Percentiles rank a stretch among this genome's conserved stretches.
Conservation (phyloP, 2,797 vertebrate genomes). For the Cryptoblepharus egeriae region DNA sequence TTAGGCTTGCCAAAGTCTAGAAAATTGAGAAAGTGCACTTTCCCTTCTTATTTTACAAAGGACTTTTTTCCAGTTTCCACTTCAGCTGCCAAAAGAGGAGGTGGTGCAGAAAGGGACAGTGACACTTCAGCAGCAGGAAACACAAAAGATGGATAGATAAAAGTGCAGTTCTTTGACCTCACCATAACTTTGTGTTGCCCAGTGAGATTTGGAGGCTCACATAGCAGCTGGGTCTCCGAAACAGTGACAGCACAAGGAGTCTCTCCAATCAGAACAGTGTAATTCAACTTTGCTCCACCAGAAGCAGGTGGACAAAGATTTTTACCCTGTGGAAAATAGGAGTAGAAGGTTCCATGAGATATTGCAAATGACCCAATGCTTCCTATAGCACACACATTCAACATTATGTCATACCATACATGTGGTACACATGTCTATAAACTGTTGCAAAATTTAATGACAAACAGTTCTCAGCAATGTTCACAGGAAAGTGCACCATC, state of each 20-base stretch:
- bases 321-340: conserved; percentile 84
- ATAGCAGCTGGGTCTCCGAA: conserved; percentile 96
- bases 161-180: conserved; percentile 32
- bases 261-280: conserved; percentile 95
- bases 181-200: conserved; percentile 95
- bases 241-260: conserved; percentile 93
- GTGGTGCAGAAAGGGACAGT: neutral
- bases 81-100: neutral
- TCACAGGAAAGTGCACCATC: neutral
- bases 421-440: neutral
- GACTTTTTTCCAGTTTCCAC: conserved; percentile 19
- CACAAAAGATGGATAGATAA: neutral
- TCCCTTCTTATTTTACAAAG: conserved; percentile 17
- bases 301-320: conserved; percentile 93
- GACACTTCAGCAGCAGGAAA: neutral
- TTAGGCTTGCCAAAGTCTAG: neutral
- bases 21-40: conserved; percentile 2
- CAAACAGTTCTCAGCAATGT: neutral
- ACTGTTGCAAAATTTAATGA: neutral
- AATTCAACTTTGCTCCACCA: conserved; percentile 96
- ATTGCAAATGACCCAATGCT: fast-evolving
- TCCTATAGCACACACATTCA: neutral
- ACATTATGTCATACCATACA: neutral
- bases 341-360: conserved; percentile 24
- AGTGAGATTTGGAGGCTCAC: conserved; percentile 93